Evolutionary conservation across 2,888 invertebrate species (phyloP).

Genomic region (Notocelia uddmanniana): DNA sequence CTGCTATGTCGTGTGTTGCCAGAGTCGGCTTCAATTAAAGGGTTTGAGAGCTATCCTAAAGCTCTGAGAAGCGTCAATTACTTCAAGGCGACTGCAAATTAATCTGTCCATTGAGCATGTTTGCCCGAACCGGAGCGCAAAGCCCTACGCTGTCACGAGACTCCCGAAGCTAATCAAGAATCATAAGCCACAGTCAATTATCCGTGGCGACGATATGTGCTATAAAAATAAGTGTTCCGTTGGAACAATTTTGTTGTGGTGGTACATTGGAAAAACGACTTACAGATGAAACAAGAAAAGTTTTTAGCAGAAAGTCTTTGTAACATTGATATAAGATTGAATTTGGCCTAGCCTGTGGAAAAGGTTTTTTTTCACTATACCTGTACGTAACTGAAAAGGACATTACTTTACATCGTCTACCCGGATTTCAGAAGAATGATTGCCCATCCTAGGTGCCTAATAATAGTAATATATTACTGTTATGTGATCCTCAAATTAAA

Average conservation of each 20-base stretch:
- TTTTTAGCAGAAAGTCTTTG: too few species aligned
- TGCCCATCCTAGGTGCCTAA: too few species aligned
- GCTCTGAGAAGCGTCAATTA: conserved; percentile 54
- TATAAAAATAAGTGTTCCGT: neutral
- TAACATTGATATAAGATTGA: too few species aligned
- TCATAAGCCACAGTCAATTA: conserved; percentile 19
- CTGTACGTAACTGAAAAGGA: neutral
- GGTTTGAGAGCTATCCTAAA: conserved; percentile 17
- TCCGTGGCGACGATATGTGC: neutral
- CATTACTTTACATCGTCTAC: neutral
- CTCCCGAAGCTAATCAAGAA: conserved; percentile 21
- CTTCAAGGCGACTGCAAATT: conserved; percentile 56
- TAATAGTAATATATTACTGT: neutral
- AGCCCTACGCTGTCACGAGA: conserved; percentile 32
- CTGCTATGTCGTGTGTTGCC: neutral
- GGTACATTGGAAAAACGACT: too few species aligned
- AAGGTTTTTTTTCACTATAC: too few species aligned
- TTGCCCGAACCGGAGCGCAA: conserved; percentile 1
- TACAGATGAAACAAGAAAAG: too few species aligned
- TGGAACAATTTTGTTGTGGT: neutral
- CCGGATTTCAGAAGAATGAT: neutral
- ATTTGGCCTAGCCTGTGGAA: too few species aligned
- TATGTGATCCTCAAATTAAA: conserved; percentile 1
- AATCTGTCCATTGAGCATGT: conserved; percentile 52
- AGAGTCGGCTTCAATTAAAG: conserved; percentile 26